Conservation (phyloP, 1,140 invertebrate genomes). For the Eupeodes corollae region DNA sequence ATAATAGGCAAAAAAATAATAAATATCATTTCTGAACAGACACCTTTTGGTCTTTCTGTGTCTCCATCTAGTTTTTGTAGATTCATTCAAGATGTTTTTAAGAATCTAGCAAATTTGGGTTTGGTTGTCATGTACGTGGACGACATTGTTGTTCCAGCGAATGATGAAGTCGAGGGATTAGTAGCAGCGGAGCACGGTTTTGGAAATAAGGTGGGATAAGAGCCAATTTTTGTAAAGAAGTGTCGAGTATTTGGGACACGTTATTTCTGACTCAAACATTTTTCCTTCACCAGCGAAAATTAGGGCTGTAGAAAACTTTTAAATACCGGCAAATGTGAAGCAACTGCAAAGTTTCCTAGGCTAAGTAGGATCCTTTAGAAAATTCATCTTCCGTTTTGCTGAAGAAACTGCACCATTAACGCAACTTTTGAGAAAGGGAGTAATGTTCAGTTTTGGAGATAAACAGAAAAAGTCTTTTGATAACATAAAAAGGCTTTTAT, state of each 20-base stretch:
- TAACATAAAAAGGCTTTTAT: slow-evolving; percentile 1
- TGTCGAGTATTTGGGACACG: slow-evolving; percentile 13
- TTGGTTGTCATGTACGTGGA: neutral
- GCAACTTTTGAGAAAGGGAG: slow-evolving; percentile 16
- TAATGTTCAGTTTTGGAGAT: neutral
- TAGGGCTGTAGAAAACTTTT: too few species aligned
- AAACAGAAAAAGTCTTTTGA: slow-evolving; percentile 1
- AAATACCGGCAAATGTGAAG: slow-evolving; percentile 13
- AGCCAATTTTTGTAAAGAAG: slow-evolving; percentile 12
- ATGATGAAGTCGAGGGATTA: neutral
- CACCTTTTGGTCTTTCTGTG: neutral
- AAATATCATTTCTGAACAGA: too few species aligned
- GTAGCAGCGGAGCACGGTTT: neutral
- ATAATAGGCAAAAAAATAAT: too few species aligned
- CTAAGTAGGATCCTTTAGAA: slow-evolving; percentile 28
- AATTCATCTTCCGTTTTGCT: slow-evolving; percentile 24
- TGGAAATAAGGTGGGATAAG: slow-evolving; percentile 12
- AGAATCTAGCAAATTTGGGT: neutral
- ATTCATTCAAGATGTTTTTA: too few species aligned
- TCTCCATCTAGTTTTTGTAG: too few species aligned
- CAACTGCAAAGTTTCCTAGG: slow-evolving; percentile 28
- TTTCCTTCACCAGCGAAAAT: slow-evolving; percentile 17
- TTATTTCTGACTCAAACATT: slow-evolving; percentile 14
- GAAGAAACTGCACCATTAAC: slow-evolving; percentile 16
- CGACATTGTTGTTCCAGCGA: neutral